Evolutionary conservation across 2,888 invertebrate species (phyloP).

Genomic region (Tachina grossa): DNA sequence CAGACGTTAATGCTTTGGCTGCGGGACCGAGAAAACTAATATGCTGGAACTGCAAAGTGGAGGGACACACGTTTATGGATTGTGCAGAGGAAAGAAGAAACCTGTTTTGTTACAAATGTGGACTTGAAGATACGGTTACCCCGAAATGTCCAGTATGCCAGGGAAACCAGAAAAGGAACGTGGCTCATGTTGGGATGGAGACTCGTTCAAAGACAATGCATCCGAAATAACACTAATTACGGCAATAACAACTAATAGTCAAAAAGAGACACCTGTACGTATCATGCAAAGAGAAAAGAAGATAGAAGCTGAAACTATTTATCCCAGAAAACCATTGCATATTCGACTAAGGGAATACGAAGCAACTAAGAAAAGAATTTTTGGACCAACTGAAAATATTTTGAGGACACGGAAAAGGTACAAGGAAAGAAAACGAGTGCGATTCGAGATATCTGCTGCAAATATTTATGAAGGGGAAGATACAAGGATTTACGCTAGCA

Average conservation of each 20-base stretch:
- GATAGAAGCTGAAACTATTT: background rate
- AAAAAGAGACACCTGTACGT: background rate
- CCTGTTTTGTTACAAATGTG: background rate
- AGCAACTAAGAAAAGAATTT: background rate
- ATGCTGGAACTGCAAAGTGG: constrained; percentile 5
- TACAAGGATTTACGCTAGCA: background rate
- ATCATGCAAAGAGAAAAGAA: background rate
- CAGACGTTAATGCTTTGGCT: background rate
- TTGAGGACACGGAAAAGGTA: too few relatives aligned
- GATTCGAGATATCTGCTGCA: background rate
- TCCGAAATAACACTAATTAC: background rate
- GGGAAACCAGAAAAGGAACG: constrained; percentile 8
- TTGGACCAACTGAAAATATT: constrained; percentile 1
- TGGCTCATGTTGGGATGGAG: background rate
- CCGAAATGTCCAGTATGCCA: background rate
- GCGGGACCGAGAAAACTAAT: background rate
- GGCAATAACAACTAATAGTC: background rate
- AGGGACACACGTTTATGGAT: background rate
- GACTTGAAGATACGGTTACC: background rate
- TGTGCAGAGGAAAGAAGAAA: background rate
- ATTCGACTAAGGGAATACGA: background rate
- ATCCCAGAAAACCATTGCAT: background rate
- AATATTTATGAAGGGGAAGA: constrained; percentile 17
- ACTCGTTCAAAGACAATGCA: background rate
- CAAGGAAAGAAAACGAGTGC: background rate